Percentiles rank a stretch among this genome's conserved stretches.
Conservation (phyloP, 2,113 vertebrate species). For the Clarias magur region DNA sequence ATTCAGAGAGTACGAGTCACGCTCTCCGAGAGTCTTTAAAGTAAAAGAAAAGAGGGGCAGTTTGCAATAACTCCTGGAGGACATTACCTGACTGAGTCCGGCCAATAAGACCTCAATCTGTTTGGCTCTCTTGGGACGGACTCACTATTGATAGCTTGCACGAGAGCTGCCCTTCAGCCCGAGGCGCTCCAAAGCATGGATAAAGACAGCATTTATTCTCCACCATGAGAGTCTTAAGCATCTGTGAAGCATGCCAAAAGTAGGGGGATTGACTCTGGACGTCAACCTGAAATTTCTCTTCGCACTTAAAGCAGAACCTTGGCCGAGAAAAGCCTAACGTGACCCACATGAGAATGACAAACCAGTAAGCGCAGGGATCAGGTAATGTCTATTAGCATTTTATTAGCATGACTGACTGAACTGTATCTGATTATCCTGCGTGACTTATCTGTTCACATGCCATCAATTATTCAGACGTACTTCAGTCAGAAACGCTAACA, state of each 20-base stretch:
- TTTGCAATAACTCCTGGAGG: conserved; percentile 50
- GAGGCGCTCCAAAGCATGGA: conserved; percentile 46
- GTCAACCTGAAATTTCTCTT: conserved; percentile 40
- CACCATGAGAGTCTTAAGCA: conserved; percentile 37
- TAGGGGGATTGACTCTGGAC: conserved; percentile 25
- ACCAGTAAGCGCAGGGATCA: neutral
- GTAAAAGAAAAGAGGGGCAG: conserved; percentile 43
- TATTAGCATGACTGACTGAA: conserved; percentile 1
- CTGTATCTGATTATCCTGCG: neutral
- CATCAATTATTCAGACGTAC: neutral
- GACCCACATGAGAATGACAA: neutral
- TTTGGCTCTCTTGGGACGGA: conserved; percentile 46
- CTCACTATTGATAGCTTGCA: conserved; percentile 40
- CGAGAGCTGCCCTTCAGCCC: conserved; percentile 49
- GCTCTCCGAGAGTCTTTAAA: conserved; percentile 26
- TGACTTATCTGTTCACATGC: neutral
- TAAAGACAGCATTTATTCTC: conserved; percentile 53
- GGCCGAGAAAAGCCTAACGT: neutral
- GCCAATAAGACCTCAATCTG: conserved; percentile 48
- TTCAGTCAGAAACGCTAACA: neutral
- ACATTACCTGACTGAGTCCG: conserved; percentile 46
- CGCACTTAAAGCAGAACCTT: conserved; percentile 15
- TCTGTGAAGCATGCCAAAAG: conserved; percentile 34
- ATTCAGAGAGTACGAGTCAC: conserved; percentile 6
- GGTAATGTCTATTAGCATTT: neutral